Evolutionary conservation across 2,888 invertebrate genomes (phyloP).

Genomic region (Eurois occulta): DNA sequence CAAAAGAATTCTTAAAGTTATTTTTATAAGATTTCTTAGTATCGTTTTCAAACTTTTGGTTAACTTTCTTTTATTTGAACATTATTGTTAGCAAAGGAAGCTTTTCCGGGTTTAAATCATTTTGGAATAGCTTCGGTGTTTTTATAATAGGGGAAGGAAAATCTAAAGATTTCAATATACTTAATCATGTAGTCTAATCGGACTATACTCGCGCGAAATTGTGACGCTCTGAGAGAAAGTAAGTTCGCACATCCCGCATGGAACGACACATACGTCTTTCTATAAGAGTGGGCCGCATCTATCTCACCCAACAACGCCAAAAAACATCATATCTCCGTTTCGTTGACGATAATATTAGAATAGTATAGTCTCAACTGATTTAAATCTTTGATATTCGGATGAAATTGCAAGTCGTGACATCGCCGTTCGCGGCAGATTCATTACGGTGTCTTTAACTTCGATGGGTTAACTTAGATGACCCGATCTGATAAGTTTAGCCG

Average conservation of each 20-base stretch:
- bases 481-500: conserved; percentile 13
- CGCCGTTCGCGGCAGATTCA: neutral
- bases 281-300: neutral
- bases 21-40: conserved; percentile 47
- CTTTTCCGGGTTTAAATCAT: neutral
- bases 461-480: conserved; percentile 38
- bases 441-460: conserved; percentile 26
- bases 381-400: neutral
- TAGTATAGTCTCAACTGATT: neutral
- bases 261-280: neutral
- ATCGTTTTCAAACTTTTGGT: conserved; percentile 1
- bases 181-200: neutral
- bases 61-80: conserved; percentile 5
- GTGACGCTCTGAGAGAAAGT: neutral
- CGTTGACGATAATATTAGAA: neutral
- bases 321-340: neutral
- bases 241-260: neutral
- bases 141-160: neutral
- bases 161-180: neutral
- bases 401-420: conserved; percentile 4
- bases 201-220: neutral
- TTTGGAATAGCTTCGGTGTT: neutral
- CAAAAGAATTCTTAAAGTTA: conserved; percentile 27
- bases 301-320: neutral
- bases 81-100: conserved; percentile 15